A percentile compares a stretch with the other conserved stretches of the same genome.
Evolutionary conservation across 2,888 invertebrate genomes (phyloP).

Genomic region (Drosophila parthenogenetica): DNA sequence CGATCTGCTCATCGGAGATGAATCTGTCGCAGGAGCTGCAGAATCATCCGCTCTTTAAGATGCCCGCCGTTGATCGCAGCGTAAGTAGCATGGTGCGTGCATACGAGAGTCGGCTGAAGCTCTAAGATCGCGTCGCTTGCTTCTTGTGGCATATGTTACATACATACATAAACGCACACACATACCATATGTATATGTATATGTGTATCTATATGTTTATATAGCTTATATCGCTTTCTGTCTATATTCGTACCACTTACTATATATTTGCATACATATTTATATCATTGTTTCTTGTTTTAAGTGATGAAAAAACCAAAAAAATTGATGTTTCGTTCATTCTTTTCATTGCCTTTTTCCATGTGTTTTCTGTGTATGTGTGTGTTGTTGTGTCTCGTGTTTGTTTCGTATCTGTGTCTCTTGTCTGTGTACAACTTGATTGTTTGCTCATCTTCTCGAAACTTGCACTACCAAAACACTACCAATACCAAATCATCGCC

Average conservation of each 20-base stretch:
- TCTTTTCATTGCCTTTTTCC: constrained; percentile 61
- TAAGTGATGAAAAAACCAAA: constrained; percentile 3
- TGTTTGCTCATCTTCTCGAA: constrained; percentile 47
- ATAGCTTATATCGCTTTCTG: too few relatives aligned
- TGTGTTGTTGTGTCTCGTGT: background rate
- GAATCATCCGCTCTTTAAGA: constrained; percentile 86
- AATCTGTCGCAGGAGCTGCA: constrained; percentile 87
- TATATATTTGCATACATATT: background rate
- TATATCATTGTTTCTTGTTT: constrained; percentile 12
- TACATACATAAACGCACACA: background rate
- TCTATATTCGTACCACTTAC: background rate
- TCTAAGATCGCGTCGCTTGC: constrained; percentile 23
- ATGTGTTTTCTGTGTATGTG: constrained; percentile 45
- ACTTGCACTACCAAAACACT: constrained; percentile 53
- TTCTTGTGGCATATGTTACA: background rate
- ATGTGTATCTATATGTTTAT: too few relatives aligned
- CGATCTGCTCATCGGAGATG: constrained; percentile 85
- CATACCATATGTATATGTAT: background rate
- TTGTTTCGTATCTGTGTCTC: constrained; percentile 32
- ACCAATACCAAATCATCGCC: constrained; percentile 53
- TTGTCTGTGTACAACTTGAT: constrained; percentile 29
- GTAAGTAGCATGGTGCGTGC: constrained; percentile 86
- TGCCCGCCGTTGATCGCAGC: constrained; percentile 88
- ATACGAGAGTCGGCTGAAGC: constrained; percentile 65
- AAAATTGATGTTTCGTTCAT: constrained; percentile 55